These are phyloP conservation scores for Mastomys coucha DNA, from an alignment of 2,113 vertebrate species.

Conservation along the genomic window DNA sequence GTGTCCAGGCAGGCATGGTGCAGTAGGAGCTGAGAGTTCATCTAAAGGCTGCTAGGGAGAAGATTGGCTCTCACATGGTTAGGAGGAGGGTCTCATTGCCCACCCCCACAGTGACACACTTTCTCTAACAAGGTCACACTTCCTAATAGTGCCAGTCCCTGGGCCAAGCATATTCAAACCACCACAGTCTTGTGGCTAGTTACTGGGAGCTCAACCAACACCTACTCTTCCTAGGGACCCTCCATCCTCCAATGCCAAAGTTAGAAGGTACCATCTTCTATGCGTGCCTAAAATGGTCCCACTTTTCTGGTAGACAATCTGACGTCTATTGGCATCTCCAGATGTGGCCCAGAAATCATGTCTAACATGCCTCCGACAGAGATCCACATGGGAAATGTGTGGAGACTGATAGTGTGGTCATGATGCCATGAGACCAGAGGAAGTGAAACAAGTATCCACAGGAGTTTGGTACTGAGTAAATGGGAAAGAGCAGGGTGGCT, in stretches of 20 bases:
- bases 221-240: too few species aligned
- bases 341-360: fast-evolving
- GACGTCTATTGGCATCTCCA: fast-evolving
- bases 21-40: too few species aligned
- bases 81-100: too few species aligned
- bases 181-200: background rate
- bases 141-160: too few species aligned
- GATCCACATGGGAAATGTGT: fast-evolving
- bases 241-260: background rate
- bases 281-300: fast-evolving
- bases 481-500: background rate
- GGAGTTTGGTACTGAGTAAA: background rate
- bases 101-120: too few species aligned
- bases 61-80: too few species aligned
- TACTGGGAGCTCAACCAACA: fast-evolving
- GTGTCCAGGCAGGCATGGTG: too few species aligned
- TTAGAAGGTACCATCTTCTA: background rate
- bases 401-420: fast-evolving
- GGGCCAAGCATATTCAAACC: too few species aligned
- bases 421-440: background rate
- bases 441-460: fast-evolving
- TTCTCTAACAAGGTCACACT: too few species aligned
- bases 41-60: too few species aligned
- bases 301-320: background rate
- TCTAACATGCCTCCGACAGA: background rate